Conservation (phyloP, 2,113 vertebrate genomes). For the Stomatorhinus ivindoensis region DNA sequence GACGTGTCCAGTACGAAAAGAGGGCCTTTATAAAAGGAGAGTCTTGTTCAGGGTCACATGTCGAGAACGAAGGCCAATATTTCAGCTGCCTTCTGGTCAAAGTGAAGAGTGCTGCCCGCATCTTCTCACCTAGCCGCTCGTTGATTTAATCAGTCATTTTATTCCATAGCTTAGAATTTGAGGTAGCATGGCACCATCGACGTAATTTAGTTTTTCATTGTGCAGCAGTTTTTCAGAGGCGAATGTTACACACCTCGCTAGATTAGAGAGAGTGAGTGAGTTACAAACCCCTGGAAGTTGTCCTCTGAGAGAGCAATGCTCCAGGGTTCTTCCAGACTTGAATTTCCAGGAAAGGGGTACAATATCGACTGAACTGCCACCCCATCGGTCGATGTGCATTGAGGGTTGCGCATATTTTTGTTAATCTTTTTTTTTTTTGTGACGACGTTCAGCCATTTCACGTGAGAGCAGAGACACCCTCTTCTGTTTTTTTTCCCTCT, state of each 20-base stretch:
- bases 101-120: constrained; percentile 41
- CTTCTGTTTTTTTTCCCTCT: neutral
- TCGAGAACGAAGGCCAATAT: neutral
- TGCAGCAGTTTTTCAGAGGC: constrained; percentile 77
- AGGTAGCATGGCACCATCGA: constrained; percentile 96
- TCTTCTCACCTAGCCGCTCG: constrained; percentile 39
- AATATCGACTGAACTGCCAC: constrained; percentile 58
- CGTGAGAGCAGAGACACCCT: constrained; percentile 2
- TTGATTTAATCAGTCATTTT: constrained; percentile 61
- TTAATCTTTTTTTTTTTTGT: constrained; percentile 19
- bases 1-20: neutral
- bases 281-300: constrained; percentile 81
- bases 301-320: constrained; percentile 62
- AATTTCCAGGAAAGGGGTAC: constrained; percentile 71
- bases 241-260: constrained; percentile 88
- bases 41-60: neutral
- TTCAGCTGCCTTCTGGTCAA: constrained; percentile 41
- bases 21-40: neutral
- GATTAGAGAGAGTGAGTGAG: constrained; percentile 56
- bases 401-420: neutral
- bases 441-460: constrained; percentile 34
- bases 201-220: constrained; percentile 70
- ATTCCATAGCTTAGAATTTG: constrained; percentile 92
- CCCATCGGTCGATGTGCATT: constrained; percentile 35
- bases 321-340: constrained; percentile 73